These are phyloP conservation scores for Drosophila mercatorum DNA, from an alignment of 2,888 invertebrate species.

Conservation along the genomic window DNA sequence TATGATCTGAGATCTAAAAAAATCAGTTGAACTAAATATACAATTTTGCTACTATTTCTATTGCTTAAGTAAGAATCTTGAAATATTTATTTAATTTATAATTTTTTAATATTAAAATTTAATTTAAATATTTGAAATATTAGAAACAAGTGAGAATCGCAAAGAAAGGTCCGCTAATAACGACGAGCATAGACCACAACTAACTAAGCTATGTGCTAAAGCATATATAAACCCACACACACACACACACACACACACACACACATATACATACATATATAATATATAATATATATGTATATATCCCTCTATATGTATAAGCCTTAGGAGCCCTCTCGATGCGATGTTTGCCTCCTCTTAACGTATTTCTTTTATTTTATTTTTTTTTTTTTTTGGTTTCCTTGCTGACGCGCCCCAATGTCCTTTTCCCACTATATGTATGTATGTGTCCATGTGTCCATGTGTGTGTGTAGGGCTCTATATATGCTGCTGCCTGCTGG, in stretches of 20 bases:
- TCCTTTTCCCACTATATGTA: constrained; percentile 42
- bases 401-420: constrained; percentile 51
- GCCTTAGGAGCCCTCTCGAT: constrained; percentile 14
- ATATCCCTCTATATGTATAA: too few relatives aligned
- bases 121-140: too few relatives aligned
- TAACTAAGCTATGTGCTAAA: constrained; percentile 1
- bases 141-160: neutral
- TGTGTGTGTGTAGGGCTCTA: constrained; percentile 44
- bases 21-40: neutral
- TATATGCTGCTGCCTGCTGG: constrained; percentile 52
- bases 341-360: constrained; percentile 31
- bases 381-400: constrained; percentile 17
- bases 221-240: neutral
- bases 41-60: too few relatives aligned
- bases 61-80: too few relatives aligned
- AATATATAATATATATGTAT: neutral
- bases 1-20: neutral
- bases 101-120: neutral
- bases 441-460: constrained; percentile 29
- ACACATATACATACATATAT: neutral
- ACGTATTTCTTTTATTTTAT: constrained; percentile 29
- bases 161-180: constrained; percentile 2
- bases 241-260: neutral
- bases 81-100: neutral
- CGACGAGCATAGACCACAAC: neutral